These are phyloP conservation scores for Plebejus argus DNA, from an alignment of 2,888 invertebrate species.

Conservation along the genomic window DNA sequence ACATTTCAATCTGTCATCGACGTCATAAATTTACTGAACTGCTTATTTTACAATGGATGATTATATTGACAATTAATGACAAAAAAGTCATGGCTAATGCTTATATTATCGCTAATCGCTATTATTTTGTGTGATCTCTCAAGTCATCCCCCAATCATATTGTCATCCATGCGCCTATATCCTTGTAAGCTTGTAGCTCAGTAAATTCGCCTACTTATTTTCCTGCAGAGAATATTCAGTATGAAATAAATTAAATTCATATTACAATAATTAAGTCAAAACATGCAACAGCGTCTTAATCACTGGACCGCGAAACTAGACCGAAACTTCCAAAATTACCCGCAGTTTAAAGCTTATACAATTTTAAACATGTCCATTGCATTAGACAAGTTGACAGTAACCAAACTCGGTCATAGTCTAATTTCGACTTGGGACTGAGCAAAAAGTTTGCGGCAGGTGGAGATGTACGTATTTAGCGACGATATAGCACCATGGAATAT, in stretches of 20 bases:
- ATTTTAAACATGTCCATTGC: constrained; percentile 33
- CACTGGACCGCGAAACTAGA: constrained; percentile 13
- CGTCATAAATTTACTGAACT: too few species aligned
- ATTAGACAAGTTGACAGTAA: constrained; percentile 44
- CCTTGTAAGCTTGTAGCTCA: background rate
- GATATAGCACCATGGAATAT: background rate
- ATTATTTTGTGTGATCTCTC: too few species aligned
- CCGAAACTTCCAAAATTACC: constrained; percentile 33
- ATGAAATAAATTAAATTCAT: background rate
- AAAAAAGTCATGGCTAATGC: too few species aligned
- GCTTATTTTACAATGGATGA: too few species aligned
- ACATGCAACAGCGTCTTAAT: background rate
- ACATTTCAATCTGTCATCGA: background rate
- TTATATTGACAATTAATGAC: too few species aligned
- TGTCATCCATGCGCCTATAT: background rate
- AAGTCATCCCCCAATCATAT: background rate
- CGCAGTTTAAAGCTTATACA: constrained; percentile 30
- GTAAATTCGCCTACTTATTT: background rate
- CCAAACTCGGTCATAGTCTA: constrained; percentile 63
- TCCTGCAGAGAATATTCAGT: background rate
- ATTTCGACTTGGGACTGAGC: constrained; percentile 60
- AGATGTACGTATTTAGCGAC: background rate
- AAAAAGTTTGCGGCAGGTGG: constrained; percentile 70
- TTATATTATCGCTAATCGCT: too few species aligned
- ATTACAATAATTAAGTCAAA: background rate